Conservation (phyloP, 2,797 vertebrate species). For the Epinephelus awoara region DNA sequence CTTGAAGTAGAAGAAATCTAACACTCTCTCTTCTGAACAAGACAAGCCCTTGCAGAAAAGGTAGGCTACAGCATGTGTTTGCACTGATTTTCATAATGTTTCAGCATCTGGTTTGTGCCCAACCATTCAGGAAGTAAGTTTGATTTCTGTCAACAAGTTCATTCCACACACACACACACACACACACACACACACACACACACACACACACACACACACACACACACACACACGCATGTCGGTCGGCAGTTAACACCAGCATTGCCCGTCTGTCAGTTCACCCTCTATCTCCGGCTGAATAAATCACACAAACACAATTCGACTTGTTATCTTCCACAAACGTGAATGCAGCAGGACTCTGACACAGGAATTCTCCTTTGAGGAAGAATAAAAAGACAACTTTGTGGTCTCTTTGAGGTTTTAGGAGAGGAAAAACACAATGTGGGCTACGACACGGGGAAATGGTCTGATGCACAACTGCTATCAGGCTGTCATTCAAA, state of each 20-base stretch:
- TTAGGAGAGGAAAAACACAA: constrained; percentile 16
- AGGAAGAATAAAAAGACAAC: constrained; percentile 38
- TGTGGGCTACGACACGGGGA: not conserved
- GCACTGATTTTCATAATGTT: not conserved
- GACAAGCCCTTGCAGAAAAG: not conserved
- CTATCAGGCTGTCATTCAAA: constrained; percentile 23
- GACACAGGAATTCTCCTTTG: constrained; percentile 39
- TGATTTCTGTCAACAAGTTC: constrained; percentile 20
- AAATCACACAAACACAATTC: constrained; percentile 54
- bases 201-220: constrained; percentile 22
- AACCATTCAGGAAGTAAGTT: constrained; percentile 21
- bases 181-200: constrained; percentile 8
- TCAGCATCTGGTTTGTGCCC: constrained; percentile 19
- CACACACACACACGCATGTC: constrained; percentile 17
- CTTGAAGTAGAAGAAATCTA: constrained; percentile 5
- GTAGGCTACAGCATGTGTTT: not conserved
- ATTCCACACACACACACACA: constrained; percentile 32
- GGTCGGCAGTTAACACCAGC: constrained; percentile 39
- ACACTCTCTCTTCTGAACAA: constrained; percentile 6
- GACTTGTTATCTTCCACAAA: constrained; percentile 24
- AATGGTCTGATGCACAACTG: constrained; percentile 30
- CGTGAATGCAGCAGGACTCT: constrained; percentile 33
- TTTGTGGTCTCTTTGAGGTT: constrained; percentile 26
- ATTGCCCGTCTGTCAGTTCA: constrained; percentile 34
- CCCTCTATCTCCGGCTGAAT: constrained; percentile 45